Percentiles rank a stretch among this genome's conserved stretches.
Conservation (phyloP, 2,113 vertebrate genomes). For the Sialia sialis region DNA sequence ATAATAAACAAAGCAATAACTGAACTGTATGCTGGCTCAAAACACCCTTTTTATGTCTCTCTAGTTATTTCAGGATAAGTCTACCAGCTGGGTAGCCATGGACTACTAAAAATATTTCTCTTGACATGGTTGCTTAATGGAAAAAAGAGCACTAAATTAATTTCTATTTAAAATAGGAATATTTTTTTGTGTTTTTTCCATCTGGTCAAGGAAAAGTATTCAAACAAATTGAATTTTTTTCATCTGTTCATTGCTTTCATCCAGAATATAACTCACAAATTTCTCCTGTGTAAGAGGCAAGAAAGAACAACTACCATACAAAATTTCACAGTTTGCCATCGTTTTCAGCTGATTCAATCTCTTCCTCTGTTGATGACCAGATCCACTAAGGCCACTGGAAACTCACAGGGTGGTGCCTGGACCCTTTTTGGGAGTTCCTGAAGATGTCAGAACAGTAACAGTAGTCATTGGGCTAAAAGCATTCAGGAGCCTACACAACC, state of each 20-base stretch:
- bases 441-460: neutral
- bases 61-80: neutral
- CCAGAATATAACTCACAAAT: neutral
- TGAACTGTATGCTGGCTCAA: neutral
- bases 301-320: neutral
- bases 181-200: neutral
- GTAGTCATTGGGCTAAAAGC: neutral
- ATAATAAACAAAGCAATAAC: neutral
- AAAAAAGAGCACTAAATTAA: neutral
- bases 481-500: neutral
- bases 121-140: neutral
- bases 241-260: neutral
- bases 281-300: neutral
- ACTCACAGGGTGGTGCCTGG: neutral
- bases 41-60: neutral
- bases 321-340: neutral
- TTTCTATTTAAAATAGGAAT: neutral
- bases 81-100: neutral
- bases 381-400: neutral
- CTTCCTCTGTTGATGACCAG: neutral
- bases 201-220: neutral
- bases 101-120: neutral
- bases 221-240: neutral
- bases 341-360: neutral
- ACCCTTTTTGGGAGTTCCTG: neutral